A percentile compares a stretch with the other conserved stretches of the same genome.
These are phyloP conservation scores for Syrrhaptes paradoxus DNA, from an alignment of 2,113 vertebrate species.

Conservation along the genomic window DNA sequence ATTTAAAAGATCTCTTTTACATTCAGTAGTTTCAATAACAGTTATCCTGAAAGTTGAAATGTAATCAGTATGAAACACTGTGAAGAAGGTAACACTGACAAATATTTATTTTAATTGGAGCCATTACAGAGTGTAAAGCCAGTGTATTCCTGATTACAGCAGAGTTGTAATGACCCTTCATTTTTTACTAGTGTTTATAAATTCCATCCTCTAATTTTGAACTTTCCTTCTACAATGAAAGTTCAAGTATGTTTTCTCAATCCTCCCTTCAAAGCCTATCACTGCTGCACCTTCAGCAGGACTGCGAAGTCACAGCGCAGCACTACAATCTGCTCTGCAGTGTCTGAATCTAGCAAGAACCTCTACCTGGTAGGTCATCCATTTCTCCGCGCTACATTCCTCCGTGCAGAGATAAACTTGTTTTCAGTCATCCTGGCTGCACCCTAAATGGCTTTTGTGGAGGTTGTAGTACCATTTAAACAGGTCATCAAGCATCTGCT, in stretches of 20 bases:
- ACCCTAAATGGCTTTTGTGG: slow-evolving; percentile 9
- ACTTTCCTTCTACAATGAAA: not conserved
- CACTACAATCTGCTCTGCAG: not conserved
- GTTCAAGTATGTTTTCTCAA: slow-evolving; percentile 6
- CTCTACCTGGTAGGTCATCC: not conserved
- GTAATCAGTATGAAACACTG: not conserved
- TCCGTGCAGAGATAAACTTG: not conserved
- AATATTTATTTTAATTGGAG: not conserved
- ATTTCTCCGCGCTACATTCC: slow-evolving; percentile 4
- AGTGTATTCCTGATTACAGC: not conserved
- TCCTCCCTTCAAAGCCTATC: slow-evolving; percentile 20
- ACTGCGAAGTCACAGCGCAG: not conserved
- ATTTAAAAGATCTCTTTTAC: not conserved
- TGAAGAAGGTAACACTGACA: not conserved
- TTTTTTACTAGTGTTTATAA: slow-evolving; percentile 33
- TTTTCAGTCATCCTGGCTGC: slow-evolving; percentile 24
- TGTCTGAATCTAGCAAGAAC: not conserved
- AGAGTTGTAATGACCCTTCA: not conserved
- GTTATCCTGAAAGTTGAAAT: not conserved
- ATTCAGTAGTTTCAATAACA: not conserved
- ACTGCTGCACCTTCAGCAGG: not conserved
- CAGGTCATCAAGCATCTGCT: slow-evolving; percentile 27
- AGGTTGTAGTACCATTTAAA: not conserved
- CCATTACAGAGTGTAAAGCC: not conserved
- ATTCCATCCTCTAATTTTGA: slow-evolving; percentile 7